These are phyloP conservation scores for Megalops atlanticus DNA, from an alignment of 2,113 vertebrate species.

Conservation along the genomic window DNA sequence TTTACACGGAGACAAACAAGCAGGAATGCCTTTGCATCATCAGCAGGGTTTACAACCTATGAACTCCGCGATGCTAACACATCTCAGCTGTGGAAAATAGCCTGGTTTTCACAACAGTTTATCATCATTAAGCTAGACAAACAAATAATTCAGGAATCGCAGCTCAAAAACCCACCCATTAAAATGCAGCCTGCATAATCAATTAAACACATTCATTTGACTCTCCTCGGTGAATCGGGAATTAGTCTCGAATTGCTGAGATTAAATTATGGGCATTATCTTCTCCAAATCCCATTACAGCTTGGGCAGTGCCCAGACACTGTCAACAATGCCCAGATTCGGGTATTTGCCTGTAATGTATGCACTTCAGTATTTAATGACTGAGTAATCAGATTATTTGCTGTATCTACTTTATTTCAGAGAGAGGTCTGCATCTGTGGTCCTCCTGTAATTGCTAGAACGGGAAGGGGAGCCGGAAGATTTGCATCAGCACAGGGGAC, in stretches of 20 bases:
- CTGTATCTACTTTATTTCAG: slow-evolving; percentile 62
- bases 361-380: slow-evolving; percentile 69
- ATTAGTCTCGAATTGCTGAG: slow-evolving; percentile 47
- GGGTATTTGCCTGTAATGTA: slow-evolving; percentile 64
- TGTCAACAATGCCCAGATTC: slow-evolving; percentile 65
- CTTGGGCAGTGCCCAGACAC: slow-evolving; percentile 49
- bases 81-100: neutral
- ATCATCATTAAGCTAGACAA: neutral
- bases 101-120: neutral
- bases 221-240: slow-evolving; percentile 38
- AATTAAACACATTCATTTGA: slow-evolving; percentile 51
- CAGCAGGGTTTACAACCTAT: neutral
- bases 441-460: slow-evolving; percentile 65
- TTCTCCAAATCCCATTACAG: slow-evolving; percentile 57
- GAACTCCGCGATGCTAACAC: neutral
- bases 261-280: slow-evolving; percentile 56
- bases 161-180: slow-evolving; percentile 30
- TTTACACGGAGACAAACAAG: neutral
- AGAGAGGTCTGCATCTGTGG: slow-evolving; percentile 63
- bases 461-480: slow-evolving; percentile 49
- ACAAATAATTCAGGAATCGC: too few species aligned
- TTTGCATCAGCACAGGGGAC: slow-evolving; percentile 66
- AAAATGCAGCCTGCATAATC: slow-evolving; percentile 43
- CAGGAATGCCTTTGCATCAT: neutral
- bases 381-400: slow-evolving; percentile 73